phyloP scores from a whole-genome alignment of 2,888 invertebrate genomes.

The Drosophila melanocephala region DNA sequence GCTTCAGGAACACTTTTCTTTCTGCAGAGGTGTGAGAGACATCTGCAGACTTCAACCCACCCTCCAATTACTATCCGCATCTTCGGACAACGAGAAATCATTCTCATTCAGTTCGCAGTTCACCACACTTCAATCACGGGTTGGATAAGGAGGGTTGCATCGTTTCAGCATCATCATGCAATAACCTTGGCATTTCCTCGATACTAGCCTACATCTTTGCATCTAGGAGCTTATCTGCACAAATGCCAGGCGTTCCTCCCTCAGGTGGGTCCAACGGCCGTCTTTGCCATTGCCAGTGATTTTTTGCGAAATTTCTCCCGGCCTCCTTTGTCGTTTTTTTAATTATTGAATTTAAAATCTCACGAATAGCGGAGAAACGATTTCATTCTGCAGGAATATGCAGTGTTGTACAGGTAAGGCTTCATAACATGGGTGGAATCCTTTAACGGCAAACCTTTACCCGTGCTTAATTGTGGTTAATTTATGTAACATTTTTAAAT shows the following conservation, averaged over 20 bases:
- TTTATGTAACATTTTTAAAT: not conserved
- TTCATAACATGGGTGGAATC: not conserved
- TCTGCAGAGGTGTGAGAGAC: not conserved
- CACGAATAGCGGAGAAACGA: not conserved
- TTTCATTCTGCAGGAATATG: not conserved
- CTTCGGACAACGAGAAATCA: not conserved
- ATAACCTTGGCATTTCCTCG: not conserved
- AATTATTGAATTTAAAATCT: not conserved
- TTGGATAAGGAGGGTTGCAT: not conserved
- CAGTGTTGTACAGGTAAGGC: not conserved
- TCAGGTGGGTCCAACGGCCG: too few relatives aligned
- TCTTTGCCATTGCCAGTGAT: too few relatives aligned
- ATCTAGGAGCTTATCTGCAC: not conserved
- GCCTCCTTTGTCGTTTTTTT: not conserved
- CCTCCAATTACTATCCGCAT: not conserved
- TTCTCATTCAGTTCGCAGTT: not conserved
- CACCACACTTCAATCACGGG: not conserved
- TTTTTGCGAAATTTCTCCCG: not conserved
- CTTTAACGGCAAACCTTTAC: not conserved
- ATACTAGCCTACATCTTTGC: not conserved
- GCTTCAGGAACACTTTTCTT: not conserved
- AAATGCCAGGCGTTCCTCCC: not conserved
- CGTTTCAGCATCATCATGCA: not conserved
- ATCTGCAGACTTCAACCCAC: not conserved
- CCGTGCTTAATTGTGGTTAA: not conserved